phyloP scores from a whole-genome alignment of 2,888 invertebrate species.

The Hydropsyche betteni region DNA sequence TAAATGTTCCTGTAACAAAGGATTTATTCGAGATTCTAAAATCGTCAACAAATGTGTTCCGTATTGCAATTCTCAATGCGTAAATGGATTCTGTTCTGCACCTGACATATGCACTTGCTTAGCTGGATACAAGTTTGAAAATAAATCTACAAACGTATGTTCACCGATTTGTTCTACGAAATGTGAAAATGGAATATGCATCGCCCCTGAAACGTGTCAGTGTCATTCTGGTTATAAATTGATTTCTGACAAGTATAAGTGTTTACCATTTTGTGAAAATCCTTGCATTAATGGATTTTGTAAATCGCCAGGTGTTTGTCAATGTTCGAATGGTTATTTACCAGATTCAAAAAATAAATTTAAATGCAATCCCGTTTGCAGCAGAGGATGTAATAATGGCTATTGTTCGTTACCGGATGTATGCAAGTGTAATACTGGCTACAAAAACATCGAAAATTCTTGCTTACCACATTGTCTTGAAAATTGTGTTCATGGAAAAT shows the following conservation, averaged over 20 bases:
- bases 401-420: constrained; percentile 58
- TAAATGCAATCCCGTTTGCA: constrained; percentile 53
- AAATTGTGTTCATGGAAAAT: constrained; percentile 55
- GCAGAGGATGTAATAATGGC: constrained; percentile 56
- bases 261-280: constrained; percentile 47
- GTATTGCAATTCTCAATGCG: constrained; percentile 56
- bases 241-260: constrained; percentile 41
- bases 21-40: constrained; percentile 41
- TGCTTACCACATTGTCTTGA: constrained; percentile 58
- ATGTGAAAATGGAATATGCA: constrained; percentile 16
- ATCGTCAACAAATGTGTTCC: constrained; percentile 57
- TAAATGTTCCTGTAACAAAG: constrained; percentile 50
- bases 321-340: constrained; percentile 43
- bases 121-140: neutral
- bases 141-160: constrained; percentile 47
- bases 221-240: neutral
- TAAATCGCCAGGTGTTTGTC: constrained; percentile 50
- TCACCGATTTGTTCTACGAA: constrained; percentile 52
- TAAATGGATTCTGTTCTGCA: constrained; percentile 11
- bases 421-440: constrained; percentile 60
- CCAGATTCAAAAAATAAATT: constrained; percentile 15
- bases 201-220: constrained; percentile 11
- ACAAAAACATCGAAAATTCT: constrained; percentile 46
- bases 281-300: neutral
- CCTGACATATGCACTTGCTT: constrained; percentile 55